These are phyloP conservation scores for Troides aeacus DNA, from an alignment of 2,888 invertebrate species.

Conservation along the genomic window DNA sequence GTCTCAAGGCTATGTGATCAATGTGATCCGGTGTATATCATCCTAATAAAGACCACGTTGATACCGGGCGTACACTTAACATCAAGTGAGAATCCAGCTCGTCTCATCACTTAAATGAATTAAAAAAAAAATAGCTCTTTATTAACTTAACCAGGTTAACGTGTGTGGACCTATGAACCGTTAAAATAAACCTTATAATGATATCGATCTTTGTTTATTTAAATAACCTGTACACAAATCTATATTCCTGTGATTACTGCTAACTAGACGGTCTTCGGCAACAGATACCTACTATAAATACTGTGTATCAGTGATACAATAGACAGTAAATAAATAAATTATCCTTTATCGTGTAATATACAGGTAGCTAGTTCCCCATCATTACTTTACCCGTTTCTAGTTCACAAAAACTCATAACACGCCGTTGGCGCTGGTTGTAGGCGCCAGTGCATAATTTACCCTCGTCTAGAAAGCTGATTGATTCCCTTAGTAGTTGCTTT, in stretches of 20 bases:
- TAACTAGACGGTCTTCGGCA: background rate
- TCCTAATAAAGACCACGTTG: too few relatives aligned
- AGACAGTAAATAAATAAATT: background rate
- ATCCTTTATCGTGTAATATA: background rate
- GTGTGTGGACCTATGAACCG: too few relatives aligned
- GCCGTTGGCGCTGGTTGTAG: slow-evolving; percentile 5
- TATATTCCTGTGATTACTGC: background rate
- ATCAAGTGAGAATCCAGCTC: too few relatives aligned
- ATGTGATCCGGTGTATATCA: too few relatives aligned
- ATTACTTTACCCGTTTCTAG: slow-evolving; percentile 12
- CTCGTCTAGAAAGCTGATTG: slow-evolving; percentile 27
- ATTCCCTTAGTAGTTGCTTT: slow-evolving; percentile 11
- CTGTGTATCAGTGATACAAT: background rate
- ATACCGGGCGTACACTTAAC: too few relatives aligned
- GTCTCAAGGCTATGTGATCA: too few relatives aligned
- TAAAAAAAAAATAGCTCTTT: too few relatives aligned
- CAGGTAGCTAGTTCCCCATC: background rate
- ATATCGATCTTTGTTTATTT: background rate
- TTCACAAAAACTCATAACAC: slow-evolving; percentile 7
- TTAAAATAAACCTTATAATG: too few relatives aligned
- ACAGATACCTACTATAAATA: too few relatives aligned
- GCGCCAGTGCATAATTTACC: slow-evolving; percentile 22
- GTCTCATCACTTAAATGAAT: too few relatives aligned
- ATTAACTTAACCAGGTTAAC: too few relatives aligned
- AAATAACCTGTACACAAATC: background rate